Percentiles rank a stretch among this genome's conserved stretches.
phyloP scores from a whole-genome alignment of 1,140 invertebrate genomes.

The Orchesella cincta region DNA sequence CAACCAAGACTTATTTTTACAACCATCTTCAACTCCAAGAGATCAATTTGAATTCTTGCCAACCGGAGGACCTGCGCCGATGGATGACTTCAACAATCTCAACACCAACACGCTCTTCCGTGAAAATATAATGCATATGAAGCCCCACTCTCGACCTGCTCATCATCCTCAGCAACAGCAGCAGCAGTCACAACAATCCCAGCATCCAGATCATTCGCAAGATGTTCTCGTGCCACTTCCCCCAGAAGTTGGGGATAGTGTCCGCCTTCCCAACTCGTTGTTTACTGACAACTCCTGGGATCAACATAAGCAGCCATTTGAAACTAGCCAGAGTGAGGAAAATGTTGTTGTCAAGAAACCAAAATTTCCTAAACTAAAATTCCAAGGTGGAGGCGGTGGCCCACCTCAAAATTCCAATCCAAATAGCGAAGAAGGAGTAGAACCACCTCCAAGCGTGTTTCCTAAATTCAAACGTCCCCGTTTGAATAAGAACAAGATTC shows the following conservation, averaged over 20 bases:
- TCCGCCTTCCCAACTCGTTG: neutral
- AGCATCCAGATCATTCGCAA: neutral
- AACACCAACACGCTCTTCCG: slow-evolving; percentile 41
- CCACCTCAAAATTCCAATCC: neutral
- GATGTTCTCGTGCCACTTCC: slow-evolving; percentile 38
- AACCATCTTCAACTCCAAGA: neutral
- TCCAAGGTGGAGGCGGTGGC: slow-evolving; percentile 12
- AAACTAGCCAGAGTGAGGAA: slow-evolving; percentile 32
- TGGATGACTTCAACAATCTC: neutral
- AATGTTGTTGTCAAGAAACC: slow-evolving; percentile 30
- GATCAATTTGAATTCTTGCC: neutral
- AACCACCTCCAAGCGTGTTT: neutral
- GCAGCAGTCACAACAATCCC: neutral
- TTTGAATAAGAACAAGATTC: neutral
- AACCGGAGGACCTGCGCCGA: neutral
- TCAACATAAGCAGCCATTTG: neutral
- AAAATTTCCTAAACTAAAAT: slow-evolving; percentile 31
- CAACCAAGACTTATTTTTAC: neutral
- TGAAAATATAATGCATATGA: slow-evolving; percentile 38
- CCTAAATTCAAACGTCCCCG: slow-evolving; percentile 1
- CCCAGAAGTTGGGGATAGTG: slow-evolving; percentile 15
- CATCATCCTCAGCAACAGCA: neutral
- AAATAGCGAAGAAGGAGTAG: slow-evolving; percentile 16
- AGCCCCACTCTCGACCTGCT: neutral
- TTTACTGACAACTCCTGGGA: slow-evolving; percentile 32